Evolutionary conservation across 92 coral and sea anemone genomes (phyloP).

Genomic region (Bergia puertoricense): DNA sequence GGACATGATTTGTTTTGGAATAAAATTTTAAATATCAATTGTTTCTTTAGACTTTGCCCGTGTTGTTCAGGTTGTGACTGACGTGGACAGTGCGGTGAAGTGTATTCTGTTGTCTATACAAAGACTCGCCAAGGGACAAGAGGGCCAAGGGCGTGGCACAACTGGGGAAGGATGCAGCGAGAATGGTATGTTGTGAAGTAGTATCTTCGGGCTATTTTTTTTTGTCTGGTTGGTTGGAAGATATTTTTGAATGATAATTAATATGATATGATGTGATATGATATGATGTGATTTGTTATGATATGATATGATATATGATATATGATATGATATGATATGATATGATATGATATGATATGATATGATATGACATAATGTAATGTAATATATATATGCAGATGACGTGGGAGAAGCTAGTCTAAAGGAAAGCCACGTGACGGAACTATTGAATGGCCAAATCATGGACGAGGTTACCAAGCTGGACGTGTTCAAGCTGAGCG

Average conservation of each 20-base stretch:
- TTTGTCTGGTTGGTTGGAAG: background rate
- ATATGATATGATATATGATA: no score
- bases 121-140: slow-evolving; percentile 62
- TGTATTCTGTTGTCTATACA: slow-evolving; percentile 73
- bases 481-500: slow-evolving; percentile 47
- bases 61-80: slow-evolving; percentile 19
- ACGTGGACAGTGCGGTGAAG: slow-evolving; percentile 63
- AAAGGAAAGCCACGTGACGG: slow-evolving; percentile 63
- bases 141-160: slow-evolving; percentile 24
- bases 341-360: no score
- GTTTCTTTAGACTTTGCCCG: slow-evolving; percentile 12
- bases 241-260: no score
- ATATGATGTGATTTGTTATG: no score
- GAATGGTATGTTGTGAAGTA: background rate
- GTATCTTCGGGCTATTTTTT: background rate
- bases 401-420: slow-evolving; percentile 45
- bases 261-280: no score
- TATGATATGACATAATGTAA: no score
- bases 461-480: slow-evolving; percentile 63
- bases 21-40: background rate
- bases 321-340: no score
- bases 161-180: background rate
- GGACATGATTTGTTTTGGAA: background rate
- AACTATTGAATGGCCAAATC: slow-evolving; percentile 59
- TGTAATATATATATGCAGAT: slow-evolving; percentile 3